Evolutionary conservation across 2,113 vertebrate genomes (phyloP), one percentile per base, ranked within the genome.

Genomic region (Felis catus): DNA sequence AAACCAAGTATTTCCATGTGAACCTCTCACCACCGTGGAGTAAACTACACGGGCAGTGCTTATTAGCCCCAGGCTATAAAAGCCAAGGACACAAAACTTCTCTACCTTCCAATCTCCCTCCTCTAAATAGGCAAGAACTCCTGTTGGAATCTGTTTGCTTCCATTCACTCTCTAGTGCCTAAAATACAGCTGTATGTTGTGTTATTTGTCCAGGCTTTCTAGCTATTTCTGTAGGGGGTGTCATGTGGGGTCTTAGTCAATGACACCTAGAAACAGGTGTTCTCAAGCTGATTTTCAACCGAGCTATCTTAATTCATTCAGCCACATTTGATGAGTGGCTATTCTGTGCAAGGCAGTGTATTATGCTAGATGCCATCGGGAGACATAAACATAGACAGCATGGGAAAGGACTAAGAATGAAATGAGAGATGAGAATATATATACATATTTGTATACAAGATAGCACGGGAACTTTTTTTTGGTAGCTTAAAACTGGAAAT

Each of bases 311-410:
- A 58, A 80, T 51, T 80, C 55, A 61, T 45, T 96, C 25, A 88
- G 16, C 13, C 93, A 45, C 55, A 83, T 45, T 41, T 92, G 94
- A 86, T 31, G 65, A 95, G 5, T 27, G 84, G 61, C 18, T 97
- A 25, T 76, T 91, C 78, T 85, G 51, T 45, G 25, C 51, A 91
- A 81, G 89, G 41, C 29, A 81, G 33, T 45, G 7, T 65, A 76
- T 5, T 86, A 48, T 73, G 36, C 14, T 58, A 70, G 63, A 85
- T 27, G 36, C 12, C 70, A 36, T 48, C 16, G 25, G 27, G 63
- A 14, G 48, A 88, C 65, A 81, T 51, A 91, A 48, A 94, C n/a
- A 87, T 2, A 90, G 79, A 94, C 86, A 92, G n/a, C 53, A 70
- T 1, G 91, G 48, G 63, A 76, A 92, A 36, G 53, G 92, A 80